Conservation (phyloP, 2,797 vertebrate genomes). For the Triplophysa bombifrons region DNA sequence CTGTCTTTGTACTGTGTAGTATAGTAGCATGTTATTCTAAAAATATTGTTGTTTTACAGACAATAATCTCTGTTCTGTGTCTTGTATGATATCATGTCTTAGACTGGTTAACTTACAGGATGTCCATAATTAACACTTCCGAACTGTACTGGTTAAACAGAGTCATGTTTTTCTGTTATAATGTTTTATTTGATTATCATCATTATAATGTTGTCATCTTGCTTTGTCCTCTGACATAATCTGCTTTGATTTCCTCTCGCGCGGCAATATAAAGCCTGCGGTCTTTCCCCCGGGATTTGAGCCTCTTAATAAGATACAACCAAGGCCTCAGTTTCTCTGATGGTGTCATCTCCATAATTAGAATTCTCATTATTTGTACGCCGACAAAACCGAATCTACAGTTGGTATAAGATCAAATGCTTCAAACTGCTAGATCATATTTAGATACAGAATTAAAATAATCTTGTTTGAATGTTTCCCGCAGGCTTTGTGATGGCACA, state of each 20-base stretch:
- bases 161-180: not conserved
- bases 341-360: conserved; percentile 82
- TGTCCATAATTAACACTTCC: conserved; percentile 2
- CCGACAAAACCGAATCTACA: conserved; percentile 67
- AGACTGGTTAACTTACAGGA: not conserved
- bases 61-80: not conserved
- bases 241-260: conserved; percentile 50
- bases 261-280: conserved; percentile 40
- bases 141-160: not conserved
- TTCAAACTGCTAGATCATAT: conserved; percentile 78
- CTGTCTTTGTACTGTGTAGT: not conserved
- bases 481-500: not conserved
- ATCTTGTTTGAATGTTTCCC: conserved; percentile 5
- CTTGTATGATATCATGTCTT: not conserved
- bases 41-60: not conserved
- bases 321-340: conserved; percentile 73
- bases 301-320: conserved; percentile 74
- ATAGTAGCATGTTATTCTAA: not conserved
- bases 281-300: conserved; percentile 74
- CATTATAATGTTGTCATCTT: conserved; percentile 46
- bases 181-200: conserved; percentile 38
- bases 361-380: conserved; percentile 82
- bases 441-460: conserved; percentile 69
- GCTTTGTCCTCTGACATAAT: conserved; percentile 51
- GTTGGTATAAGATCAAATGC: conserved; percentile 79